A percentile compares a stretch with the other conserved stretches of the same genome.
Conservation (phyloP, 2,888 invertebrate genomes). For the Eupithecia subumbrata region DNA sequence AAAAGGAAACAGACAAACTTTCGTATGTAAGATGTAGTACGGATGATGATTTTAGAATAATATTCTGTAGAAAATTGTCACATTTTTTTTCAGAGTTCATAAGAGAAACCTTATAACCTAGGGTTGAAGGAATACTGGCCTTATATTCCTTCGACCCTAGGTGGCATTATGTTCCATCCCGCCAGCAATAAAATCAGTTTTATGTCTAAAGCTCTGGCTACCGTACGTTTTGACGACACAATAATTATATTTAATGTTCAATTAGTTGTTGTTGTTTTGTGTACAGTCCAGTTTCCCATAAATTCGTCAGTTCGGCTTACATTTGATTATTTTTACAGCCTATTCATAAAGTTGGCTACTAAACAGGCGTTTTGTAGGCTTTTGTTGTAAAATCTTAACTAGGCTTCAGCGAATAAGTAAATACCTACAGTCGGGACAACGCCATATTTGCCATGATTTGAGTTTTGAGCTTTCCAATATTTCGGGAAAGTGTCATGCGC, state of each 20-base stretch:
- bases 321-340: conserved; percentile 53
- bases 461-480: too few species aligned
- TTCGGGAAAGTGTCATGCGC: too few species aligned
- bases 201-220: conserved; percentile 39
- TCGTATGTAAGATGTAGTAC: not conserved
- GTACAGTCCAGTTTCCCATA: conserved; percentile 47
- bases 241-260: conserved; percentile 52
- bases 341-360: conserved; percentile 49
- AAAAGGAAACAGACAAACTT: too few species aligned
- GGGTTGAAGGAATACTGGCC: not conserved
- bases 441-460: too few species aligned
- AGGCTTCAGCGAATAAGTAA: not conserved
- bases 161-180: too few species aligned
- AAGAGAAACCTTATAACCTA: not conserved
- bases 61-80: not conserved
- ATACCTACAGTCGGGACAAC: too few species aligned
- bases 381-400: not conserved
- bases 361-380: conserved; percentile 33
- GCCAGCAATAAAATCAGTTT: conserved; percentile 26
- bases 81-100: not conserved
- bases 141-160: too few species aligned
- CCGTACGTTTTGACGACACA: conserved; percentile 45
- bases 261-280: conserved; percentile 48
- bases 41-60: not conserved
- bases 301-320: conserved; percentile 51